phyloP scores from a whole-genome alignment of 2,797 vertebrate species.

The Chrysocyon brachyurus region DNA sequence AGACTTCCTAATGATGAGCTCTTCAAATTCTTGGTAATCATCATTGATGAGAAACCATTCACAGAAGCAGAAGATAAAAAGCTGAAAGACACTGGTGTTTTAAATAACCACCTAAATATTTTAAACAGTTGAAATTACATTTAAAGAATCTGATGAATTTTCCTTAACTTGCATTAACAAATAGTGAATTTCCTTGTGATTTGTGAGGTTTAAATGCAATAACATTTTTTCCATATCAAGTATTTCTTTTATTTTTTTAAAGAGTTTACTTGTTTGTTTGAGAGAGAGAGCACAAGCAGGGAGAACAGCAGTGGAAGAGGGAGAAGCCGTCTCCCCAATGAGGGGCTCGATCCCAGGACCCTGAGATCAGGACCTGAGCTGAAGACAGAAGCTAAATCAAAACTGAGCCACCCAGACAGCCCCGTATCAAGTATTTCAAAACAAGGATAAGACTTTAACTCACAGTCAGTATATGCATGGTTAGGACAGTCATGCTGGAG shows the following conservation, averaged over 20 bases:
- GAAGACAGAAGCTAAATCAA: too few relatives aligned
- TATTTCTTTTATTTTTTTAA: neutral
- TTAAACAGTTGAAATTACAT: conserved; percentile 36
- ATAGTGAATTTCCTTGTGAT: neutral
- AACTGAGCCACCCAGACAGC: too few relatives aligned
- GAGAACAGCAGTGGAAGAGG: too few relatives aligned
- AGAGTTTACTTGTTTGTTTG: too few relatives aligned
- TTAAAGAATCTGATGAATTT: conserved; percentile 28
- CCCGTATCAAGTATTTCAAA: conserved; percentile 35
- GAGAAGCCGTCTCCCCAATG: too few relatives aligned
- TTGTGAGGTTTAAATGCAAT: neutral
- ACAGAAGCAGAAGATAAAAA: neutral
- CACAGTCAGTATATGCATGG: neutral
- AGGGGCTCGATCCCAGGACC: too few relatives aligned
- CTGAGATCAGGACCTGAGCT: too few relatives aligned
- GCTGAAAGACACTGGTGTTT: conserved; percentile 13
- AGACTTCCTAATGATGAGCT: neutral
- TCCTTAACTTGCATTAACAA: conserved; percentile 35
- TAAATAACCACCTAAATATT: conserved; percentile 45
- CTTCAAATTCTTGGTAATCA: neutral
- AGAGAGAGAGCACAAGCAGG: too few relatives aligned
- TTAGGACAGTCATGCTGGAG: neutral
- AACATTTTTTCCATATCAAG: neutral
- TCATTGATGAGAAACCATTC: neutral
- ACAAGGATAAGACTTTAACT: neutral